Evolutionary conservation across 2,113 vertebrate genomes (phyloP).

Genomic region (Ramphastos sulfuratus): DNA sequence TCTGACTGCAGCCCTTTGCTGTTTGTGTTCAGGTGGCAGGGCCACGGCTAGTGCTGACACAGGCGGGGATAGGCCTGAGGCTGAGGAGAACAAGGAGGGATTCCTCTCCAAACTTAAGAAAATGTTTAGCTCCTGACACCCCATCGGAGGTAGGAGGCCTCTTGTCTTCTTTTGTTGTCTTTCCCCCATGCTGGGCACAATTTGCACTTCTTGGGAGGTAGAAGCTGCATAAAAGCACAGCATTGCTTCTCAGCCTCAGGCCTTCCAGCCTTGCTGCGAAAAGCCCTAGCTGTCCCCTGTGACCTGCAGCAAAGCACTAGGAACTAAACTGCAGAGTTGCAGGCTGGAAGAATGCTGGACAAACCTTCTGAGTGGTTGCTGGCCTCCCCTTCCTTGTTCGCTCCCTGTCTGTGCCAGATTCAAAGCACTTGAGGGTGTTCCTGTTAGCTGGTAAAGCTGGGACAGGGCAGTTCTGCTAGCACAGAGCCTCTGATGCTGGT

Average conservation of each 20-base stretch:
- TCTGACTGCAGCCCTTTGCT: conserved; percentile 75
- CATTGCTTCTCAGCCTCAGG: conserved; percentile 36
- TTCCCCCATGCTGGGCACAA: neutral
- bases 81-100: conserved; percentile 84
- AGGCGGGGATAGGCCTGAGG: conserved; percentile 81
- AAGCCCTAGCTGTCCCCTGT: neutral
- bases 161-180: conserved; percentile 16
- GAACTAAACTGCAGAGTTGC: neutral
- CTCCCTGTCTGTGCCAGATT: neutral
- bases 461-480: neutral
- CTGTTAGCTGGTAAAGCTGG: neutral
- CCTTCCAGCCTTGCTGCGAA: neutral
- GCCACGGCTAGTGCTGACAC: conserved; percentile 77
- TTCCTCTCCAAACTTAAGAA: conserved; percentile 93
- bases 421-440: fast-evolving
- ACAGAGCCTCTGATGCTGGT: neutral
- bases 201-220: neutral
- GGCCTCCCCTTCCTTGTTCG: neutral
- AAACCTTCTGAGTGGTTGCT: neutral
- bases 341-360: neutral
- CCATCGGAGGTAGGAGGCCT: conserved; percentile 83
- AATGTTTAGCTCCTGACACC: conserved; percentile 89
- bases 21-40: conserved; percentile 90
- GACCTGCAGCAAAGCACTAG: neutral
- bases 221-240: neutral